phyloP scores from a whole-genome alignment of 1,140 invertebrate species.

The Octopus sinensis region DNA sequence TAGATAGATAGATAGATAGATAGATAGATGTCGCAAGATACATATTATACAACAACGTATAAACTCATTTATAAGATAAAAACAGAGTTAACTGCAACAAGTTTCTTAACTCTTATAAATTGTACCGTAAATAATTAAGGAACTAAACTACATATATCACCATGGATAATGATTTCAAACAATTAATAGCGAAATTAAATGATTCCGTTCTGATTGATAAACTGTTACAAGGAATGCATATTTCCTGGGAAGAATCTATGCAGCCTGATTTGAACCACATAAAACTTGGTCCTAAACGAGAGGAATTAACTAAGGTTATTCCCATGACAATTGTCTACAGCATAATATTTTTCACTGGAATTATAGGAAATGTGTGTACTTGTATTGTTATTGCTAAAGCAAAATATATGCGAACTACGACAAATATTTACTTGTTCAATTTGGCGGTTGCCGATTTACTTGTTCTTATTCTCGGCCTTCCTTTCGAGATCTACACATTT shows the following conservation, averaged over 20 bases:
- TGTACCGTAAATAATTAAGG: too few species aligned
- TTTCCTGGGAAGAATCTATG: not conserved
- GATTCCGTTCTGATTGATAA: not conserved
- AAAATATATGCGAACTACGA: conserved; percentile 62
- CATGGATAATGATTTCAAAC: not conserved
- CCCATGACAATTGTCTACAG: conserved; percentile 45
- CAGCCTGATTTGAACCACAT: not conserved
- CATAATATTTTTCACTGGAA: conserved; percentile 46
- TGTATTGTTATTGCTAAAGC: conserved; percentile 51
- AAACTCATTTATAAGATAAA: too few species aligned
- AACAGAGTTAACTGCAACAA: too few species aligned
- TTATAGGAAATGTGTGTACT: conserved; percentile 51
- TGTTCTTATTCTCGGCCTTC: conserved; percentile 73
- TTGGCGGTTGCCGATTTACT: conserved; percentile 89
- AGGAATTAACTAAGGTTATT: conserved; percentile 29
- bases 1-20: too few species aligned
- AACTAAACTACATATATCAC: not conserved
- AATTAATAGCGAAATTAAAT: not conserved
- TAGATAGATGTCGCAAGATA: too few species aligned
- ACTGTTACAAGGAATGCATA: not conserved
- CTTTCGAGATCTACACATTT: conserved; percentile 79
- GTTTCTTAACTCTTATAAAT: too few species aligned
- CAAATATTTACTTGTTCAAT: conserved; percentile 89
- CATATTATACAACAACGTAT: too few species aligned
- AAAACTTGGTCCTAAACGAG: conserved; percentile 30